phyloP scores from a whole-genome alignment of 1,140 invertebrate genomes.

The Aphis gossypii region DNA sequence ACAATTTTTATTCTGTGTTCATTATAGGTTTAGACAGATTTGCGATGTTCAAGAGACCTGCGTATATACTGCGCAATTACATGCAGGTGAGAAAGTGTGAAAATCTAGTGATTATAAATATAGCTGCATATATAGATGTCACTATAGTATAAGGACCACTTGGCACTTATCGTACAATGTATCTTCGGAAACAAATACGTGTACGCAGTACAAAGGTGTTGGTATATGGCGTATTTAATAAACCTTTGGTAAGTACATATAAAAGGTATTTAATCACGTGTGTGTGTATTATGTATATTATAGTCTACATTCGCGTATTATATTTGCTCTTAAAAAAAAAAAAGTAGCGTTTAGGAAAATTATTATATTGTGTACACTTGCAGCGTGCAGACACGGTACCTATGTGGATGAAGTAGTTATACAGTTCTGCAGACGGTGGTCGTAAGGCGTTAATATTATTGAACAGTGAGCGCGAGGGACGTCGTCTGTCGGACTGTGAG shows the following conservation, averaged over 20 bases:
- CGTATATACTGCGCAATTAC: neutral
- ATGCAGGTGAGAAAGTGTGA: slow-evolving; percentile 6
- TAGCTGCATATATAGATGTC: neutral
- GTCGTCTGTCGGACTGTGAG: slow-evolving; percentile 13
- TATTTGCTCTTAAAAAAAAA: slow-evolving; percentile 5
- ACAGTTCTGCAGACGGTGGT: neutral
- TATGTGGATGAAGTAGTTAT: neutral
- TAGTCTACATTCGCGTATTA: neutral
- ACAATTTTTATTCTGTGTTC: neutral
- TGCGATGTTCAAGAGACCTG: neutral
- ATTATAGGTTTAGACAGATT: neutral
- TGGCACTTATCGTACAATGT: slow-evolving; percentile 2
- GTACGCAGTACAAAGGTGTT: neutral
- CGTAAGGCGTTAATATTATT: neutral
- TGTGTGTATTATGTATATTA: neutral
- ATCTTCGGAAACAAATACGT: neutral
- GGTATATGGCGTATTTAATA: neutral
- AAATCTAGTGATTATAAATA: neutral
- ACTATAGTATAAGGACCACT: neutral
- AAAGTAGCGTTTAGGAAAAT: neutral
- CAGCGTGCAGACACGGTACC: neutral
- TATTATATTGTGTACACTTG: neutral
- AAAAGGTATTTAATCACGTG: neutral
- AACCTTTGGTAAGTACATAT: neutral
- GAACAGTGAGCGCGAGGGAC: neutral